Conservation (phyloP, 1,140 invertebrate genomes). For the Sinonovacula constricta region DNA sequence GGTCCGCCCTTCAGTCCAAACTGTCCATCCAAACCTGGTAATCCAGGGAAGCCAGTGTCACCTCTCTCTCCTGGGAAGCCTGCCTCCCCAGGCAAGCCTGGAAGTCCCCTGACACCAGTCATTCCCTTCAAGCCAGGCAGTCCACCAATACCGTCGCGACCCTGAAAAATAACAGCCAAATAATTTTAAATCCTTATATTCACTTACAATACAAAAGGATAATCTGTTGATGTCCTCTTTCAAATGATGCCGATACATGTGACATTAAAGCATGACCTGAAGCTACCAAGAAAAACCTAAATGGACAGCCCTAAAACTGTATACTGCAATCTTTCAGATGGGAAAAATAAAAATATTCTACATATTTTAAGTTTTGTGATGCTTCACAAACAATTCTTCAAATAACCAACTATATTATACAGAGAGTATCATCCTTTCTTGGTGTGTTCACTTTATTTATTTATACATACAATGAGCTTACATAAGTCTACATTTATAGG, state of each 20-base stretch:
- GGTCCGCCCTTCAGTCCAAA: not conserved
- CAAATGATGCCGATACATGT: no score
- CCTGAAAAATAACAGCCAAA: not conserved
- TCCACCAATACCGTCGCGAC: not conserved
- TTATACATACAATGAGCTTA: not conserved
- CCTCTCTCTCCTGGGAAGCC: no score
- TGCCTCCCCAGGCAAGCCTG: not conserved
- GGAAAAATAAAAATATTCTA: no score
- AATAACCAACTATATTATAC: no score
- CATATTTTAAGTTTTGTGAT: no score
- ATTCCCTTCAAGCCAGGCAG: not conserved
- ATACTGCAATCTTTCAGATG: no score
- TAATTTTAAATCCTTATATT: not conserved
- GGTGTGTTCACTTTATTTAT: not conserved
- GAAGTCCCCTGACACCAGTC: not conserved
- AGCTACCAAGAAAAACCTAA: no score
- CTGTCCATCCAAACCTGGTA: not conserved
- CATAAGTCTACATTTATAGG: not conserved
- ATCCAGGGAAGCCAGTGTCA: not conserved
- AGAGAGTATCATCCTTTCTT: not conserved
- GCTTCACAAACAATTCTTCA: no score
- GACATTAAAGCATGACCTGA: no score
- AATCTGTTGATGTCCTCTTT: no score
- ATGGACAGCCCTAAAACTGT: no score
- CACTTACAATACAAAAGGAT: not conserved